Base-by-base conservation (phyloP, 2,888 invertebrate species). In the Papilio protenor region DNA sequence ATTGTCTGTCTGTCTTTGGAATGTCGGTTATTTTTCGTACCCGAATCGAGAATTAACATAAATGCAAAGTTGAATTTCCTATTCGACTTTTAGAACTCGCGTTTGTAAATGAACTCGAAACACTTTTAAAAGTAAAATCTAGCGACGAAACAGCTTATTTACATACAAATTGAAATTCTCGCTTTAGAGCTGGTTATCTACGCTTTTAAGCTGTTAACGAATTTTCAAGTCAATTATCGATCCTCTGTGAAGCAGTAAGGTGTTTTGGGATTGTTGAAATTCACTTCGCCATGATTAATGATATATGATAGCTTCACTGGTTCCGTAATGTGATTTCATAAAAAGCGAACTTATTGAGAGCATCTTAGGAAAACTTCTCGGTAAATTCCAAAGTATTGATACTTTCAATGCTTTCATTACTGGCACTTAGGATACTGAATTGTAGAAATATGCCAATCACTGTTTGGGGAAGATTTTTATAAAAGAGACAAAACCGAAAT, bases 291-390 rank as follows among this genome's bases (percentile, higher is more conserved):
- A 70, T 71, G 70, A 71, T 76, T 76, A 71, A 76, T 59, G 70
- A 71, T 47, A n/a, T 45, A 21, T 8, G 40, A 70, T 47, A 70
- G 47, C 59, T 70, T 49, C 70, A 57, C 57, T 59, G 76, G 59
- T 76, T 70, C 59, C 47, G 40, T 71, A 71, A 76, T 59, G 55
- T 76, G 70, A 76, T 76, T 76, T 69, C 40, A 45, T 70, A 71
- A 57, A 59, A 70, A 27, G 55, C 69, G 6, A 71, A 59, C 47
- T 71, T 47, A 59, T 59, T 70, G 11, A 76, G 18, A 12, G 70
- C 2, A 27, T 76, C 27, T 27, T 47, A 11, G 47, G 45, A 64
- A n/a, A 61, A 74, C 49, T 71, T 47, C 23, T 71, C 6, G 18
- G 21, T 12, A 49, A 49, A 23, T 49, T 27, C 14, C 5, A 71